Base-by-base conservation (phyloP, 64 coral and sea anemone genomes). In the Montipora foliosa region DNA sequence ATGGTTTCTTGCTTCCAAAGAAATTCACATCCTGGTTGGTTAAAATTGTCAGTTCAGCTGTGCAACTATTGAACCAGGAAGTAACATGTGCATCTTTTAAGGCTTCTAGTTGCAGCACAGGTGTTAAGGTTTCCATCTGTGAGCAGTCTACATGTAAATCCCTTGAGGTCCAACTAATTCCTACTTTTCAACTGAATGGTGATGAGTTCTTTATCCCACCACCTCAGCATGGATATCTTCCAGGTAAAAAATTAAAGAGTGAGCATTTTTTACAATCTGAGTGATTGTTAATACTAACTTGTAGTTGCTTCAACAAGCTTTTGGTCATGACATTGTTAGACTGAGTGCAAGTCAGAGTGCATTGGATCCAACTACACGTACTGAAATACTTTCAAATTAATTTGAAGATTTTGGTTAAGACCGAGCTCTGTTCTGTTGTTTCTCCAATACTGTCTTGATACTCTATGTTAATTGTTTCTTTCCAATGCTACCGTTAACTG, bases 1-100 rank as follows among this genome's bases (percentile, higher is more conserved):
- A 87, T n/a, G 91, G 91, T 14, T 50, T 87, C 46, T 50, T 93
- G 2, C 29, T 72, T 37, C 72, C 91, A 49, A 51, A 49, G 13
- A 93, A 93, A 67, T 85, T 93, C 12, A 77, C 29, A 13, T 86
- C 75, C 16, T 93, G 91, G 91, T 59, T 93, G 47, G 51, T 79
- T 19, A 87, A 87, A 49, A 15, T 77, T 1, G 29, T 71, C 1
- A 77, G 10, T 58, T 25, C 16, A 14, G 91, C 71, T 60, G 80
- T 83, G 15, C 21, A 93, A 68, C 21, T 22, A 59, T 77, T 37
- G 8, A 60, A 5, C 12, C 75, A 58, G 4, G 48, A 44, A 64
- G 58, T 8, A 29, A 25, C 74, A 78, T 59, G 47, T 10, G 1
- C 19, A 44, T 77, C 66, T 72, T 86, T 89, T 0, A 89, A 76